Evolutionary conservation across 2,888 invertebrate species (phyloP).

Genomic region (Fragum sueziense): DNA sequence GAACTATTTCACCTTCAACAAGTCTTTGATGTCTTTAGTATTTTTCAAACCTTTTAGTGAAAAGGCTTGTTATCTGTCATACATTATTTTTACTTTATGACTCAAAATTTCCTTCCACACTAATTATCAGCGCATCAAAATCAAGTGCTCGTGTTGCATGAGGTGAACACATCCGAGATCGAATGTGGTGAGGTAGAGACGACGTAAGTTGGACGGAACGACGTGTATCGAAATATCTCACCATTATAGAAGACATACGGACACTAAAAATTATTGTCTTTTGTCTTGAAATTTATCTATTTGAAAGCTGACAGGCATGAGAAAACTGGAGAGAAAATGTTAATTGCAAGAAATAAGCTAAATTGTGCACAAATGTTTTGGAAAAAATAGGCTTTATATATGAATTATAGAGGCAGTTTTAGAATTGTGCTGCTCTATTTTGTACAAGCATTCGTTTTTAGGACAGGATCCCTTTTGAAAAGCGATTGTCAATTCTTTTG

Average conservation of each 20-base stretch:
- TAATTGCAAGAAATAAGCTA: too few relatives aligned
- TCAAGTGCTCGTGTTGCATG: slow-evolving; percentile 38
- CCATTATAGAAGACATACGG: background rate
- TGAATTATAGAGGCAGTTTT: too few relatives aligned
- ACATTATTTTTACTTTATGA: too few relatives aligned
- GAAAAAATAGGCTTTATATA: too few relatives aligned
- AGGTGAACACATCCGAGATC: slow-evolving; percentile 31
- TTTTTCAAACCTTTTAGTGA: background rate
- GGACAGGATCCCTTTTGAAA: background rate
- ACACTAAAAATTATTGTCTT: background rate
- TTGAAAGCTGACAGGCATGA: background rate
- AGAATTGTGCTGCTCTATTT: too few relatives aligned
- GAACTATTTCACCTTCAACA: background rate
- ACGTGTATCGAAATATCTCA: slow-evolving; percentile 2
- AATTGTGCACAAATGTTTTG: too few relatives aligned
- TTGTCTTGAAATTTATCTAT: background rate
- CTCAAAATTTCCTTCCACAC: background rate
- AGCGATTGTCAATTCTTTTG: too few relatives aligned
- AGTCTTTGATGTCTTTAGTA: background rate
- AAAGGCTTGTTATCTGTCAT: too few relatives aligned
- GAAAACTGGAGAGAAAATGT: background rate
- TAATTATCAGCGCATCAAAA: slow-evolving; percentile 35
- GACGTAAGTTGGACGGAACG: slow-evolving; percentile 88
- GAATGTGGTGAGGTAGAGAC: slow-evolving; percentile 96
- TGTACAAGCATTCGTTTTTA: background rate